These are phyloP conservation scores for Parasteatoda tepidariorum DNA, from an alignment of 1,140 invertebrate species.

Conservation along the genomic window DNA sequence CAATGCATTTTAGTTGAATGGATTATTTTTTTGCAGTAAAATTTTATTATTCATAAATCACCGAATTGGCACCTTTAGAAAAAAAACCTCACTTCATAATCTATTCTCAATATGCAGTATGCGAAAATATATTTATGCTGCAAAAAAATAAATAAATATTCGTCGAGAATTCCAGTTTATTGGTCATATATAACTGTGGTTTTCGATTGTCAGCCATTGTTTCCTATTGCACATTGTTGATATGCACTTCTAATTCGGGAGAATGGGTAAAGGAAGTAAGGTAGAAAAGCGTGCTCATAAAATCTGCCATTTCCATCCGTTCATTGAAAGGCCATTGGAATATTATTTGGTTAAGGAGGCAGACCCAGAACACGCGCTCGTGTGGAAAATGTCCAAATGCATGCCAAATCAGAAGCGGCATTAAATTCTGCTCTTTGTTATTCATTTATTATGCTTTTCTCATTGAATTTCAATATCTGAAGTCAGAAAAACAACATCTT, in stretches of 20 bases:
- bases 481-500: too few relatives aligned
- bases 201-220: conserved; percentile 42
- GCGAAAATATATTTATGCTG: conserved; percentile 47
- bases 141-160: conserved; percentile 41
- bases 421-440: not conserved
- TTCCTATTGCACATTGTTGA: conserved; percentile 11
- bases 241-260: conserved; percentile 40
- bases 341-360: too few relatives aligned
- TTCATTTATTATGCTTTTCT: not conserved
- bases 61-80: conserved; percentile 46
- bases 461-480: not conserved
- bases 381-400: conserved; percentile 5
- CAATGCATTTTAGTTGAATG: conserved; percentile 22
- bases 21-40: conserved; percentile 29
- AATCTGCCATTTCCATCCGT: not conserved
- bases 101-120: conserved; percentile 56
- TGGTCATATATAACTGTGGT: conserved; percentile 41
- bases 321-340: too few relatives aligned
- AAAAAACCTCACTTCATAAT: conserved; percentile 45
- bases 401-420: not conserved
- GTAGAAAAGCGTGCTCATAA: conserved; percentile 34
- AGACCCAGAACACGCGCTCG: conserved; percentile 12
- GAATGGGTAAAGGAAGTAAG: conserved; percentile 2
- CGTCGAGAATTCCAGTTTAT: conserved; percentile 32
- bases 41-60: conserved; percentile 44